phyloP scores from a whole-genome alignment of 2,797 vertebrate genomes.

The Orestias chungarensis region DNA sequence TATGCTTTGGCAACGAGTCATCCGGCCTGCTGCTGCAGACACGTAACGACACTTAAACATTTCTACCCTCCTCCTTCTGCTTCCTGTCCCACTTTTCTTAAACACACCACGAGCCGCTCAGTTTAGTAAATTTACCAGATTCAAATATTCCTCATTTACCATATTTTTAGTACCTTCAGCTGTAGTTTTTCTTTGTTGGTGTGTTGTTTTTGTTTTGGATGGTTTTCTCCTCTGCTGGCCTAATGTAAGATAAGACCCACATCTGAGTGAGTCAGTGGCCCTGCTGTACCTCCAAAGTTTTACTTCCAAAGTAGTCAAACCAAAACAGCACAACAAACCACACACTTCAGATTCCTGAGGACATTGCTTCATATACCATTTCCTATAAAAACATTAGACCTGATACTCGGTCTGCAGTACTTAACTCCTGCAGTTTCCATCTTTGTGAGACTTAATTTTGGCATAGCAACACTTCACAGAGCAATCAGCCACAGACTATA shows the following conservation, averaged over 20 bases:
- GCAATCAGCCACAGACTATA: neutral
- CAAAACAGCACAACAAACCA: conserved; percentile 29
- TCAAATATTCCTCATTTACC: neutral
- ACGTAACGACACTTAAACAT: conserved; percentile 19
- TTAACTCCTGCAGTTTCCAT: conserved; percentile 28
- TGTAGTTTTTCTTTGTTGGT: conserved; percentile 20
- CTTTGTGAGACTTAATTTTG: conserved; percentile 3
- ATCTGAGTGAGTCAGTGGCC: conserved; percentile 51
- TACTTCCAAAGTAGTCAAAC: conserved; percentile 27
- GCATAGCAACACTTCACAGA: neutral
- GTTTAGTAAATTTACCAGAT: neutral
- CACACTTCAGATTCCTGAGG: conserved; percentile 63
- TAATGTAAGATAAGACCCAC: conserved; percentile 68
- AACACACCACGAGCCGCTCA: neutral
- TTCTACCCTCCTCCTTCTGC: conserved; percentile 14
- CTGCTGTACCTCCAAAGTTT: conserved; percentile 38
- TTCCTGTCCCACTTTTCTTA: neutral
- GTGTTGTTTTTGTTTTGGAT: conserved; percentile 1
- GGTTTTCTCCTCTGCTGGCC: conserved; percentile 38
- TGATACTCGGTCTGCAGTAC: no score
- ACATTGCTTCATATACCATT: neutral
- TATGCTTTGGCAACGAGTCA: conserved; percentile 67
- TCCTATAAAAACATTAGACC: no score
- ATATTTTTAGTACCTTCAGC: neutral
- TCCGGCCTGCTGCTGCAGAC: conserved; percentile 32